Conservation (phyloP, 2,797 vertebrate species). For the Myotis findleyi region DNA sequence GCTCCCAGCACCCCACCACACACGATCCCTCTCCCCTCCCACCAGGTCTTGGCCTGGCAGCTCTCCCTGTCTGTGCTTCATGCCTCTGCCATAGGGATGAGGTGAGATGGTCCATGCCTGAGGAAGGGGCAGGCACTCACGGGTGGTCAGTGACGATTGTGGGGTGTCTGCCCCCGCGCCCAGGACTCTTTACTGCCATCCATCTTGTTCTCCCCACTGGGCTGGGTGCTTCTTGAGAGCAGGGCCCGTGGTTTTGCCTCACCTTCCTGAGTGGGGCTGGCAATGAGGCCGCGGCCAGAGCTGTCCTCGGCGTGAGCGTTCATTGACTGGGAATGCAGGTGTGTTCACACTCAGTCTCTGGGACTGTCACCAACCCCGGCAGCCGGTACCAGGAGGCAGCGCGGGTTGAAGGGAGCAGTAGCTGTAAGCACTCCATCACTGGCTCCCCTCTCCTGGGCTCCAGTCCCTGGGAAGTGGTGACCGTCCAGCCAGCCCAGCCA, state of each 20-base stretch:
- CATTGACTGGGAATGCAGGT: not conserved
- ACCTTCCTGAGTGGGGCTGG: not conserved
- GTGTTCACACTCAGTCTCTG: not conserved
- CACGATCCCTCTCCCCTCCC: not conserved
- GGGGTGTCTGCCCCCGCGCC: not conserved
- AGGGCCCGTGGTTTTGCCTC: not conserved
- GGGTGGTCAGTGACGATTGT: not conserved
- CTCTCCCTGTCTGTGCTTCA: not conserved
- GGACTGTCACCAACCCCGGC: not conserved
- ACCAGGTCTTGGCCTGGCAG: not conserved
- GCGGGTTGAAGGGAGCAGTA: not conserved
- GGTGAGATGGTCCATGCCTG: not conserved
- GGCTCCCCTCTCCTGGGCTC: not conserved
- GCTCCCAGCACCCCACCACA: not conserved
- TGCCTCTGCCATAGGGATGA: not conserved
- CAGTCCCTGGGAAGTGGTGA: not conserved
- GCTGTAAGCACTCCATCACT: rapidly evolving
- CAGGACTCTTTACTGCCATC: not conserved
- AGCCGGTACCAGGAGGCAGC: not conserved
- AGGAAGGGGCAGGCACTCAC: not conserved
- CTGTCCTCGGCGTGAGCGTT: not conserved
- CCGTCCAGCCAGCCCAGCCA: not conserved
- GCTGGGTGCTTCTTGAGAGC: not conserved
- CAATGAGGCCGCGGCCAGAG: too few species aligned
- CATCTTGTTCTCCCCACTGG: not conserved